phyloP scores from a whole-genome alignment of 2,797 vertebrate species.

The Sebastes variabilis region DNA sequence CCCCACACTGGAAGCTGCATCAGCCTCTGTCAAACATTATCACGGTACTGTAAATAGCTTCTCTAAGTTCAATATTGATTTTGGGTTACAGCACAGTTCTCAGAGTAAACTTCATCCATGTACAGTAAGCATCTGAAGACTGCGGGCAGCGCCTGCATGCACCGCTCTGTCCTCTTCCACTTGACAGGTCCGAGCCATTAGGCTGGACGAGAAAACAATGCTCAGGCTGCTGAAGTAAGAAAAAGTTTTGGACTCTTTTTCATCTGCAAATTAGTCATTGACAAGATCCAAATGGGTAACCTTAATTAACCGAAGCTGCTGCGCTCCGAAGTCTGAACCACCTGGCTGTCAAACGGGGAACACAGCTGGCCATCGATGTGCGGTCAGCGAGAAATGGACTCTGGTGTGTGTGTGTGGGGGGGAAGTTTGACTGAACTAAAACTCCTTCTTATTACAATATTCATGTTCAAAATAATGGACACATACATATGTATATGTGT shows the following conservation, averaged over 20 bases:
- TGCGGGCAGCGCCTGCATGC: background rate
- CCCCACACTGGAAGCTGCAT: constrained; percentile 24
- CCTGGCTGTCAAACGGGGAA: constrained; percentile 60
- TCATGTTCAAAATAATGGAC: constrained; percentile 1
- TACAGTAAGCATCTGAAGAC: constrained; percentile 31
- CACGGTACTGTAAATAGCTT: constrained; percentile 66
- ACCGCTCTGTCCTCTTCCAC: constrained; percentile 33
- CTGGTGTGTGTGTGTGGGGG: background rate
- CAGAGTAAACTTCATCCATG: constrained; percentile 54
- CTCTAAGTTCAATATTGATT: constrained; percentile 70
- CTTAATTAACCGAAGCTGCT: constrained; percentile 66
- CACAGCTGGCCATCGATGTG: constrained; percentile 47
- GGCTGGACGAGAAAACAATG: constrained; percentile 34
- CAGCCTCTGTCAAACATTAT: constrained; percentile 67
- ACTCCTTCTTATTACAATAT: background rate
- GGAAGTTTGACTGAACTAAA: background rate
- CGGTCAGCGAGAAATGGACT: constrained; percentile 34
- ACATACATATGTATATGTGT: background rate
- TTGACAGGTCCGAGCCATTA: constrained; percentile 38
- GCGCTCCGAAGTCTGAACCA: constrained; percentile 50
- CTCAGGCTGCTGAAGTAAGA: background rate
- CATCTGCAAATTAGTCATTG: constrained; percentile 56
- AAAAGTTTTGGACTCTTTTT: constrained; percentile 39
- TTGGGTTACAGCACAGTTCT: constrained; percentile 42
- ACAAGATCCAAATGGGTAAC: constrained; percentile 62